These are phyloP conservation scores for Caenorhabditis japonica DNA, from an alignment of 2,888 invertebrate genomes.

Conservation along the genomic window DNA sequence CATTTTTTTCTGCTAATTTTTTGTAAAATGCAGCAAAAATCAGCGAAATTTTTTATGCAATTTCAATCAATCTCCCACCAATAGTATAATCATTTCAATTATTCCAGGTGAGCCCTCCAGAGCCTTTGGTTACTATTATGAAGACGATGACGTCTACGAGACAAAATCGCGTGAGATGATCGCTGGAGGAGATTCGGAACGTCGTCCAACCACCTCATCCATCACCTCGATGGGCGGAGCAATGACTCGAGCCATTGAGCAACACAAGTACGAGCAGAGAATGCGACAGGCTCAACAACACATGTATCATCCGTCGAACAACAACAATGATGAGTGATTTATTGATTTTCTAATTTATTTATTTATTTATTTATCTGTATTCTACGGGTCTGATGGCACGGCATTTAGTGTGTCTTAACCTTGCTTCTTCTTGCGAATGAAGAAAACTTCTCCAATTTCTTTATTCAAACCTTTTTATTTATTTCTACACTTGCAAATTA, in stretches of 20 bases:
- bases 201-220: constrained; percentile 47
- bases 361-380: background rate
- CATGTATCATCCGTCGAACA: constrained; percentile 69
- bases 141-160: constrained; percentile 76
- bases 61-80: background rate
- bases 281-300: constrained; percentile 74
- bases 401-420: constrained; percentile 9
- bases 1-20: no score
- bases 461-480: constrained; percentile 1
- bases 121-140: constrained; percentile 76
- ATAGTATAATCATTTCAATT: background rate
- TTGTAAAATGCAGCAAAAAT: no score
- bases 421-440: constrained; percentile 47
- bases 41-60: no score
- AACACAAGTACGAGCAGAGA: constrained; percentile 54
- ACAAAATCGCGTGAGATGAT: constrained; percentile 50
- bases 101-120: constrained; percentile 62
- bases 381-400: constrained; percentile 26
- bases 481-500: background rate
- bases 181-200: constrained; percentile 29
- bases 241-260: constrained; percentile 47
- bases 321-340: constrained; percentile 27
- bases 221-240: constrained; percentile 46
- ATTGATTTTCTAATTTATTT: background rate
- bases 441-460: constrained; percentile 40